Percentiles rank a stretch among this genome's conserved stretches.
Conservation (phyloP, 1,140 invertebrate genomes). For the Saccostrea glomerata region DNA sequence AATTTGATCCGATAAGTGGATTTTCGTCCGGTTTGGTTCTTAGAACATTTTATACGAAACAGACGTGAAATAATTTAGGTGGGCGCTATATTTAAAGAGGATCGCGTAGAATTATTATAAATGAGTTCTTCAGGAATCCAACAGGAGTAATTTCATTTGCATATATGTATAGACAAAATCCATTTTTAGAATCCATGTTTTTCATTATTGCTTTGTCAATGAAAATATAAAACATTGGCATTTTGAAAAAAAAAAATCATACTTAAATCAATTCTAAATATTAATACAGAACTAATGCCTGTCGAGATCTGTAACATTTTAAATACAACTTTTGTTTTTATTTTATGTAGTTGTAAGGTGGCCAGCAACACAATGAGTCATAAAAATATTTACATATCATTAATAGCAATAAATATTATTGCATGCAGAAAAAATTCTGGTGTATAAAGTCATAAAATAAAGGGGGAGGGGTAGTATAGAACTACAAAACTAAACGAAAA, state of each 20-base stretch:
- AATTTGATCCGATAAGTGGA: constrained; percentile 36
- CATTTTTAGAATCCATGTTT: not conserved
- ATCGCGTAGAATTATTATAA: not conserved
- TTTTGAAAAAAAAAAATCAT: not conserved
- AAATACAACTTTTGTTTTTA: no score
- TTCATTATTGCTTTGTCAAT: not conserved
- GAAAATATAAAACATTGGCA: not conserved
- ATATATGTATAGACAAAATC: not conserved
- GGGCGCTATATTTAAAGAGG: not conserved
- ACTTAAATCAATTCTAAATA: not conserved
- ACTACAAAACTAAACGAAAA: no score
- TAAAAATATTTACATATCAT: no score
- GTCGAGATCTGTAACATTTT: no score
- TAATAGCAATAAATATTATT: no score
- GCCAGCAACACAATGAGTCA: no score
- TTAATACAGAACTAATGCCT: no score
- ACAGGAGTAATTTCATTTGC: not conserved
- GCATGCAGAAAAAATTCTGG: no score
- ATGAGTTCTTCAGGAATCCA: not conserved
- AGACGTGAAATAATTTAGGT: constrained; percentile 31
- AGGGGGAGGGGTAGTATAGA: no score
- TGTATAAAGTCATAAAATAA: no score
- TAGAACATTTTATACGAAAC: constrained; percentile 4
- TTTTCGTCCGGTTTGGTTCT: constrained; percentile 5
- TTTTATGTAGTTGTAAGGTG: no score